Evolutionary conservation across 2,797 vertebrate genomes (phyloP), one percentile per base, ranked within the genome.

Genomic region (Valencia hispanica): DNA sequence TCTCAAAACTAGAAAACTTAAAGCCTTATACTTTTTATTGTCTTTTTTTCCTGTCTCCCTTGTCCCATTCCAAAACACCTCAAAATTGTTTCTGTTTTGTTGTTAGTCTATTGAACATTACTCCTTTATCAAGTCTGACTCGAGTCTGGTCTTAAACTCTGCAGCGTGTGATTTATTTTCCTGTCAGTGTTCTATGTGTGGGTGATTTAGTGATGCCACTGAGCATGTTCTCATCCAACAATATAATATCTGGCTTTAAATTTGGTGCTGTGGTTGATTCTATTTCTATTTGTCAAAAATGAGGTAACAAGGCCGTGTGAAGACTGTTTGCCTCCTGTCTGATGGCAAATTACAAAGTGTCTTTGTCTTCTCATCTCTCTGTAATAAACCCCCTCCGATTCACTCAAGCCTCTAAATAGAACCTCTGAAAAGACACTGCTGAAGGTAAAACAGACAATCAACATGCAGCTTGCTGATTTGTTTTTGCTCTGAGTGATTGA

Each of bases 261-360:
- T 75, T 75, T 55, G 34, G 55, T 51, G 69, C 45, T 51, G 50
- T 53, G 59, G 61, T 70, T 70, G 70, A 77, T 70, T 41, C 70
- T 66, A 74, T 73, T 10, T 83, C 55, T 83, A 72, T 81, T 75
- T 77, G 77, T 87, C 43, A 50, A 57, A n/a, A 76, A 74, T 1
- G 66, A 84, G 68, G 79, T 86, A 75, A 84, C 90, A 88, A 81
- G 86, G 71, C 65, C 73, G 75, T 59, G 50, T 63, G 78, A 79
- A 41, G 79, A 93, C 86, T 90, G 82, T 89, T 88, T 89, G 74
- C 81, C 81, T 86, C 81, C 80, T 70, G 80, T 47, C 53, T 73
- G 57, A 70, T 66, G 66, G 10, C 57, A 50, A 73, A 79, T 59
- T 69, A 72, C 81, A 36, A 76, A 91, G 91, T 83, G 87, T 55